Base-by-base conservation (phyloP, 2,888 invertebrate genomes). In the Hypena proboscidalis region DNA sequence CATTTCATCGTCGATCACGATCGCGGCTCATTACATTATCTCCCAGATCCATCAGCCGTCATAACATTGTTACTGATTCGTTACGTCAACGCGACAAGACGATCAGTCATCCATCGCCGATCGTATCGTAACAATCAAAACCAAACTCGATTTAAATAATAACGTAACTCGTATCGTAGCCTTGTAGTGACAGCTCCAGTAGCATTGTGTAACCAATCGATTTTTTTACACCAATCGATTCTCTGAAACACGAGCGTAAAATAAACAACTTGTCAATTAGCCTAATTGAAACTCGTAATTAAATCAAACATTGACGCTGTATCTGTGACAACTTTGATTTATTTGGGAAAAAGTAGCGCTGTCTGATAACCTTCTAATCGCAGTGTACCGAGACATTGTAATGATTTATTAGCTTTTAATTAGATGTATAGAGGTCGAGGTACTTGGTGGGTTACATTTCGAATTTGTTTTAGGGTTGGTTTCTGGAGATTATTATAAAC, bases 121-220 rank as follows among this genome's bases (percentile, higher is more conserved):
- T 56, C 54, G 49, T 64, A 70, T 71, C 63, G 67, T 55, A 70
- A 70, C 62, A 71, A 68, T 67, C 60, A 67, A 69, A 61, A 72
- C 64, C 53, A 46, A 58, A 65, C 55, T 65, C 47, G 68, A 67
- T 71, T 64, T 56, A 35, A 64, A 62, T 63, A 63, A 69, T 76
- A 74, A 77, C 73, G 74, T 80, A 81, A 82, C 70, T 45, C 34
- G 55, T 69, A 74, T 72, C 78, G 78, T 77, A 77, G 77, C 69
- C 63, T 60, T 66, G 59, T 66, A 61, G 66, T 52, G 51, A 46
- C 35, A 41, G 26, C 38, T 36, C 49, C 30, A 55, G 31, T 41
- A 45, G 37, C 48, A 48, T 66, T 67, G 66, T 48, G 63, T 66
- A 68, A 67, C 52, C 30, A 58, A 59, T 54, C 48, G 53, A 38